Percentiles rank a stretch among this genome's conserved stretches.
Evolutionary conservation across 37 sponge, comb jelly and placozoan species (phyloP).

Genomic region (Theonella swinhoei): DNA sequence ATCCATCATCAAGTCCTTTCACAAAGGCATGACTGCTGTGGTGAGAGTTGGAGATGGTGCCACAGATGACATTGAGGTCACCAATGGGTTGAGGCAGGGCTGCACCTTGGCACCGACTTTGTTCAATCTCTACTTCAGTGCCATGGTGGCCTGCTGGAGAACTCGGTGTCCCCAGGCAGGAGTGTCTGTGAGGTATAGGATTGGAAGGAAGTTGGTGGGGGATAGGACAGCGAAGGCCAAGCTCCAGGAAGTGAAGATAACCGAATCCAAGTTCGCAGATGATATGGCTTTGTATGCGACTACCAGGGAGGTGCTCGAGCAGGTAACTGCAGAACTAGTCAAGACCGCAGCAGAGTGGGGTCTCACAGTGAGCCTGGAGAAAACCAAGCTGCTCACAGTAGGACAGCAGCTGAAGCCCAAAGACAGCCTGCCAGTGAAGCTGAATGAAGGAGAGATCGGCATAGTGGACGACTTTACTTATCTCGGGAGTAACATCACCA

Average conservation of each 20-base stretch:
- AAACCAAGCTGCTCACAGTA: conserved; percentile 8
- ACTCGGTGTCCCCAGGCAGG: conserved; percentile 22
- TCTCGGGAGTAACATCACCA: too few species aligned
- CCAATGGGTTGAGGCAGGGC: conserved; percentile 62
- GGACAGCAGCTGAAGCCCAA: not conserved
- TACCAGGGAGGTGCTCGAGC: conserved; percentile 5
- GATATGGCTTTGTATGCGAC: conserved; percentile 31
- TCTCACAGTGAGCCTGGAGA: conserved; percentile 36
- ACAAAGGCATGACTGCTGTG: conserved; percentile 47
- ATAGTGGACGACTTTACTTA: too few species aligned
- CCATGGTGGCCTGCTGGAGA: conserved; percentile 1
- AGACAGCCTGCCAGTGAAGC: too few species aligned
- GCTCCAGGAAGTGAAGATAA: not conserved
- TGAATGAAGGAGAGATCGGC: too few species aligned
- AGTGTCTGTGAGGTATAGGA: conserved; percentile 5
- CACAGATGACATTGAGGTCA: conserved; percentile 24
- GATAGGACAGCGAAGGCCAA: conserved; percentile 42
- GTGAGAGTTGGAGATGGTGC: conserved; percentile 22
- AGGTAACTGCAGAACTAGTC: not conserved
- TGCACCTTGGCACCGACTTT: conserved; percentile 32
- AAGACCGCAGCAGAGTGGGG: conserved; percentile 19
- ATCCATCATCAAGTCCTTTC: too few species aligned
- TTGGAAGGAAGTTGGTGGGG: conserved; percentile 45
- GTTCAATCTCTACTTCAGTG: conserved; percentile 54
- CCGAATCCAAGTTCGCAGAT: conserved; percentile 47